Conservation (phyloP, 2,888 invertebrate species). For the Caenorhabditis doughertyi region DNA sequence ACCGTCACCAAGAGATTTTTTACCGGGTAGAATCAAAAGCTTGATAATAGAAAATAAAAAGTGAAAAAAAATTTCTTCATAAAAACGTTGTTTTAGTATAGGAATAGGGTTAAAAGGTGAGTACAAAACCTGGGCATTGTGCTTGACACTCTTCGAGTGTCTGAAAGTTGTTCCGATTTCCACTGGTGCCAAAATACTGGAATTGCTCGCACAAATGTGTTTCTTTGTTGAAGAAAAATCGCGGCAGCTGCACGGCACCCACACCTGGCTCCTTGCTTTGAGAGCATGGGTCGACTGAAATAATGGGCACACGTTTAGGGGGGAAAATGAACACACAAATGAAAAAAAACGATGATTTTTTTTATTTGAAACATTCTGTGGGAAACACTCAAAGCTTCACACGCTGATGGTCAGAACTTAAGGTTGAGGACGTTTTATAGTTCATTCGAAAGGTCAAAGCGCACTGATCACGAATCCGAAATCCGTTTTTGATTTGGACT, state of each 20-base stretch:
- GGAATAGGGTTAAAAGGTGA: background rate
- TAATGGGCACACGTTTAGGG: constrained; percentile 26
- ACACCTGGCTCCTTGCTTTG: constrained; percentile 79
- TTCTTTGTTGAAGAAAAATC: constrained; percentile 79
- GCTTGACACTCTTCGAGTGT: constrained; percentile 80
- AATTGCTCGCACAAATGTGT: constrained; percentile 79
- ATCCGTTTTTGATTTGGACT: too few species aligned
- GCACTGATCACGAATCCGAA: too few species aligned
- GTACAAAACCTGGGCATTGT: constrained; percentile 78
- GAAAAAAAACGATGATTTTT: too few species aligned
- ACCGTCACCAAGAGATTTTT: constrained; percentile 4
- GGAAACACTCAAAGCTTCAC: too few species aligned
- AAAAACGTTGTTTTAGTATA: too few species aligned
- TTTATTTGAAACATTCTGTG: too few species aligned
- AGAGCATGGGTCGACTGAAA: constrained; percentile 81
- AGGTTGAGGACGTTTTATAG: too few species aligned
- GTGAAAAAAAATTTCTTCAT: too few species aligned
- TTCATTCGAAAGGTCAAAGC: too few species aligned
- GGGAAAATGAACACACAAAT: background rate
- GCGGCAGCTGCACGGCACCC: constrained; percentile 77
- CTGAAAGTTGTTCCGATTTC: constrained; percentile 82
- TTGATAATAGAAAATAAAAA: too few species aligned
- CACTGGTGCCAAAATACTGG: constrained; percentile 80
- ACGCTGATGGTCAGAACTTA: too few species aligned
- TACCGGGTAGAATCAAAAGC: too few species aligned